Percentiles rank a stretch among this genome's conserved stretches.
These are phyloP conservation scores for Trissolcus japonicus DNA, from an alignment of 2,888 invertebrate species.

Conservation along the genomic window DNA sequence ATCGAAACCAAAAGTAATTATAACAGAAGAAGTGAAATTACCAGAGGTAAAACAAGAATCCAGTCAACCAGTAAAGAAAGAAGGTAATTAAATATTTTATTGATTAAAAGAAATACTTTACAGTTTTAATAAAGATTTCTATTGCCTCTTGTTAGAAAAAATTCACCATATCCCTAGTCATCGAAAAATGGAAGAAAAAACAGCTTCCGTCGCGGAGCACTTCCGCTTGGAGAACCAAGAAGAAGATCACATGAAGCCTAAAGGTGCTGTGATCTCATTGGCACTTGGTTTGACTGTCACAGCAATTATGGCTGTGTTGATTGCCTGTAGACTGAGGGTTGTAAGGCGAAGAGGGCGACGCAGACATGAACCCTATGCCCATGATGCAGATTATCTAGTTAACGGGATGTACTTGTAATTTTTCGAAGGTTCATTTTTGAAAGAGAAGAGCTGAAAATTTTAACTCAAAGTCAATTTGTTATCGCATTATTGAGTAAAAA, in stretches of 20 bases:
- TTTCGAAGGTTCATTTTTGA: too few species aligned
- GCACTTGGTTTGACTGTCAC: constrained; percentile 89
- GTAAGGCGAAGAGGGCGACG: constrained; percentile 85
- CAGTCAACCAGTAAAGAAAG: constrained; percentile 10
- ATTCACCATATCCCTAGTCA: constrained; percentile 16
- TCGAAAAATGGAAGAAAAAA: constrained; percentile 49
- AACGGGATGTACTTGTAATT: constrained; percentile 97
- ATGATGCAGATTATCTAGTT: constrained; percentile 97
- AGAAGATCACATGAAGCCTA: constrained; percentile 78
- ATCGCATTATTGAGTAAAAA: too few species aligned
- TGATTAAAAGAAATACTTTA: too few species aligned
- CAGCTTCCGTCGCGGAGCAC: constrained; percentile 65
- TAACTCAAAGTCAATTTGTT: too few species aligned
- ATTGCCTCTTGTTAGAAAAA: constrained; percentile 24
- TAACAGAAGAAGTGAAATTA: constrained; percentile 5
- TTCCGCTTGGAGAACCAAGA: constrained; percentile 64
- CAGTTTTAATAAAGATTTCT: not conserved
- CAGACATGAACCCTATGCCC: constrained; percentile 88
- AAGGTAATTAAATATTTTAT: constrained; percentile 17
- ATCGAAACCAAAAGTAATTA: constrained; percentile 16
- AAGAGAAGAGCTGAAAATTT: too few species aligned
- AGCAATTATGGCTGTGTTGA: constrained; percentile 86
- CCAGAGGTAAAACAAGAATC: constrained; percentile 17
- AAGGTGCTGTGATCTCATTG: constrained; percentile 88
- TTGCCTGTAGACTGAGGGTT: constrained; percentile 89